phyloP scores from a whole-genome alignment of 2,888 invertebrate species.

The Ennomos quercinarius region DNA sequence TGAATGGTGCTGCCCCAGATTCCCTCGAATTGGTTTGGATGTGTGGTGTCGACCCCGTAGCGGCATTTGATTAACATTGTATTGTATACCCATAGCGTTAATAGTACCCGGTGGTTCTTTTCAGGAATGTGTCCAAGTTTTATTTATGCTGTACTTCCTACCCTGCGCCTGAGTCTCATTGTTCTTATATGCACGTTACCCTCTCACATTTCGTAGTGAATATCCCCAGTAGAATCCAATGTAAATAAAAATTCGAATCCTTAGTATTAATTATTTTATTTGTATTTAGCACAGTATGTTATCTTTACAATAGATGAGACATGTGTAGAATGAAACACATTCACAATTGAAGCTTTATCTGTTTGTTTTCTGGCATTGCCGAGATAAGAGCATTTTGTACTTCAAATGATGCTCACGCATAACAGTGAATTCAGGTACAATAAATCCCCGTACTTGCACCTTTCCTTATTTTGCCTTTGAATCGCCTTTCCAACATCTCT shows the following conservation, averaged over 20 bases:
- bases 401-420: constrained; percentile 58
- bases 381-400: constrained; percentile 65
- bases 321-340: constrained; percentile 60
- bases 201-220: constrained; percentile 42
- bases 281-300: constrained; percentile 54
- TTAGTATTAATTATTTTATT: constrained; percentile 39
- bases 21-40: constrained; percentile 67
- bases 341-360: constrained; percentile 79
- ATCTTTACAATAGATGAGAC: constrained; percentile 51
- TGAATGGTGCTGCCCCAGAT: constrained; percentile 84
- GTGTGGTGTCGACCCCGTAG: constrained; percentile 76
- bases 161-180: constrained; percentile 63
- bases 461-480: constrained; percentile 76
- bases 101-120: constrained; percentile 66
- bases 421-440: constrained; percentile 54
- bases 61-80: constrained; percentile 62
- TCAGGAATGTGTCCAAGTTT: constrained; percentile 61
- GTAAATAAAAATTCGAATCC: constrained; percentile 49
- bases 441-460: constrained; percentile 71
- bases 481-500: constrained; percentile 68
- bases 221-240: constrained; percentile 46
- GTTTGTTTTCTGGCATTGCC: constrained; percentile 86
- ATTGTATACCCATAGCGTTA: constrained; percentile 56
- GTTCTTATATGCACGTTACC: constrained; percentile 62
- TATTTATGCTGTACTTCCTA: constrained; percentile 57